phyloP scores from a whole-genome alignment of 2,888 invertebrate genomes.

The Lasiommata megera region DNA sequence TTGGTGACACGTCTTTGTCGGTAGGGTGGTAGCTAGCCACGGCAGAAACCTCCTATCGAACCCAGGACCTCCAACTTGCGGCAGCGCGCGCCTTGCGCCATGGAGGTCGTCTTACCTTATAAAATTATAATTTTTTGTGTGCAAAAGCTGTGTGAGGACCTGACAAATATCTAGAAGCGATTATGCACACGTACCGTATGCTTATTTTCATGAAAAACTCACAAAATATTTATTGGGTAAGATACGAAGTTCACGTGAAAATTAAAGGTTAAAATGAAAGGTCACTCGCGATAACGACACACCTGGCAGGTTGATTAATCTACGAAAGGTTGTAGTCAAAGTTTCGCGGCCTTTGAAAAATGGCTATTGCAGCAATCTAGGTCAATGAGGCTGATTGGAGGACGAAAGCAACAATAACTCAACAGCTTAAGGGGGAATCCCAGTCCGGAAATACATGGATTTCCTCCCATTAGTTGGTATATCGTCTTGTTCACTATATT shows the following conservation, averaged over 20 bases:
- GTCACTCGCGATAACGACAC: constrained; percentile 7
- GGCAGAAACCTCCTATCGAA: no score
- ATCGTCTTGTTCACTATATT: no score
- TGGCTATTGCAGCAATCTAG: constrained; percentile 10
- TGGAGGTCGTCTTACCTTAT: no score
- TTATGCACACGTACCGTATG: neutral
- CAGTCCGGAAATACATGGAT: neutral
- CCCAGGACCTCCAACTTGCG: no score
- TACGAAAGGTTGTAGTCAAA: constrained; percentile 15
- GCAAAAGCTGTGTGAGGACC: neutral
- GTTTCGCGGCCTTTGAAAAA: constrained; percentile 12
- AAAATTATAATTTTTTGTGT: no score
- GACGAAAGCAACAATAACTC: constrained; percentile 4
- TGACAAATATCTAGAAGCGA: neutral
- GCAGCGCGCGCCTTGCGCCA: no score
- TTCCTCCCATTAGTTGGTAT: neutral
- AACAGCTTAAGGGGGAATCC: neutral
- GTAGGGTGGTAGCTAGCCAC: no score
- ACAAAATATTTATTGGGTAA: constrained; percentile 3
- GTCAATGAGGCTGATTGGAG: constrained; percentile 12
- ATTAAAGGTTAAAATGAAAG: constrained; percentile 9
- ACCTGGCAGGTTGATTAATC: constrained; percentile 28
- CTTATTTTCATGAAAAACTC: neutral
- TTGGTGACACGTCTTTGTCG: no score
- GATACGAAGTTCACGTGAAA: neutral